Base-by-base conservation (phyloP, 2,113 vertebrate species). In the Varanus komodoensis region DNA sequence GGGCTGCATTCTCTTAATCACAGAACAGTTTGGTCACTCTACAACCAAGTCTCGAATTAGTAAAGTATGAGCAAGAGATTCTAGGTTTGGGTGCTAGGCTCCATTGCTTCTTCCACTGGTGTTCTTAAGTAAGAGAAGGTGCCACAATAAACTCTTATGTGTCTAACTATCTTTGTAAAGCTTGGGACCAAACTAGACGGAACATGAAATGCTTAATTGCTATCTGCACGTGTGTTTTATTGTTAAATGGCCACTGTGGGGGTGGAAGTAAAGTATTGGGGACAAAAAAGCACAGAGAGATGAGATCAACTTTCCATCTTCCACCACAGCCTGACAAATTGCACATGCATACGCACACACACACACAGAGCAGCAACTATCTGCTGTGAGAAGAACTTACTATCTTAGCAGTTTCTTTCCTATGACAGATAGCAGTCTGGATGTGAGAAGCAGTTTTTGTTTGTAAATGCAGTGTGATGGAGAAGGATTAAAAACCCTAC, bases 61-160 rank as follows among this genome's bases (percentile, higher is more conserved):
- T 90, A 67, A 88, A 87, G 19, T 0, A 61, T 77, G 82, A 81
- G 67, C 0, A 81, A 75, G 82, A 27, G 29, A 91, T 89, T 84
- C 84, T 2, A 93, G 61, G 9, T 82, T 21, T 15, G 19, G 90
- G n/a, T 34, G 80, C 48, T n/a, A 57, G 83, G 25, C 82, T 14
- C 7, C 38, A 89, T 84, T 64, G 52, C 3, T 11, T 84, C 17
- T 8, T 12, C 27, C 29, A 57, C 1, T 57, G 61, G 61, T 84
- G 25, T 34, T 32, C 67, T 27, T 50, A 29, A 57, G 57, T 19
- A 15, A 50, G 27, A 84, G 67, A 84, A 69, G 71, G 67, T 11
- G 48, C 38, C 69, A 15, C 64, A 83, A n/a, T 83, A 67, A 21
- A 64, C 67, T 83, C 21, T 57, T 83, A 38, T 57, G 29, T 38